Conservation (phyloP, 1,140 invertebrate genomes). For the Rhizoglyphus robini region DNA sequence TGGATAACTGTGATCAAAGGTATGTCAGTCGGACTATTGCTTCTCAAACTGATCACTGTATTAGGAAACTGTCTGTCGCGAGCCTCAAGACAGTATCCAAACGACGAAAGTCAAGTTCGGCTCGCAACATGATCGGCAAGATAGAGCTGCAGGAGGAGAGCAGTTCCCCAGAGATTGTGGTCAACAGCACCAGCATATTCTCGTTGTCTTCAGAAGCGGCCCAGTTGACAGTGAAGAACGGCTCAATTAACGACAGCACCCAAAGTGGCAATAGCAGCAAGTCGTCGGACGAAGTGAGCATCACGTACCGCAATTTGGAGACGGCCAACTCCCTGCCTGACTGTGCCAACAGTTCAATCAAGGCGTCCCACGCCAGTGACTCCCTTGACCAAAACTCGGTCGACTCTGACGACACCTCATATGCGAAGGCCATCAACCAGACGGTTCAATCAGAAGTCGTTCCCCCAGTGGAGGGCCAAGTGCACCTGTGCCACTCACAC, state of each 20-base stretch:
- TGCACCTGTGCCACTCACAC: not conserved
- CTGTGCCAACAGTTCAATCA: not conserved
- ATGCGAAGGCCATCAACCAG: conserved; percentile 26
- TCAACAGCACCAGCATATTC: conserved; percentile 14
- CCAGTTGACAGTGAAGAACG: not conserved
- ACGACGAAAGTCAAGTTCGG: not conserved
- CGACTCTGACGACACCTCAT: conserved; percentile 27
- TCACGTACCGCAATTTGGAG: not conserved
- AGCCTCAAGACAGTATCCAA: not conserved
- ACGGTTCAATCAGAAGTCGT: not conserved
- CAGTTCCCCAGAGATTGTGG: conserved; percentile 3
- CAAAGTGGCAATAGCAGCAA: conserved; percentile 18
- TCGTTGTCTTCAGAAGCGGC: conserved; percentile 12
- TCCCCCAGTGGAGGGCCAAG: not conserved
- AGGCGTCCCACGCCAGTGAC: not conserved
- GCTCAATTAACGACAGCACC: not conserved
- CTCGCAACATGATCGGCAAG: not conserved
- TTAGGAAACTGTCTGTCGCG: conserved; percentile 8
- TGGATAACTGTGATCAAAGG: conserved; percentile 17
- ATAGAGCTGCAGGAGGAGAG: not conserved
- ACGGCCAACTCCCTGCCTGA: not conserved
- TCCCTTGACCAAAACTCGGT: not conserved
- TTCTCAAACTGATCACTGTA: too few relatives aligned
- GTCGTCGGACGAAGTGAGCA: conserved; percentile 11
- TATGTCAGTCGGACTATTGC: not conserved